A percentile compares a stretch with the other conserved stretches of the same genome.
Evolutionary conservation across 2,888 invertebrate species (phyloP).

Genomic region (Megaustenia siamemsis): DNA sequence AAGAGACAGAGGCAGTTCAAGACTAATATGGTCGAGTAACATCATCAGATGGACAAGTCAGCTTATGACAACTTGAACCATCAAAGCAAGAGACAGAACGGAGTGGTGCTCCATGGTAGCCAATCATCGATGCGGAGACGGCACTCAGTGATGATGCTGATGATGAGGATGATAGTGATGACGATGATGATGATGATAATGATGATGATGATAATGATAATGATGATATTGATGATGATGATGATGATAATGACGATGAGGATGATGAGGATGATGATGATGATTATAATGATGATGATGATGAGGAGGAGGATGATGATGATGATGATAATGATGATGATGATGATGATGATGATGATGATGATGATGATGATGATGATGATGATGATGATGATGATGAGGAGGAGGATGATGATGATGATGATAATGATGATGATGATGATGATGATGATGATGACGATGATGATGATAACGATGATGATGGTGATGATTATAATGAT

Average conservation of each 20-base stretch:
- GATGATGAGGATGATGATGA: background rate
- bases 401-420: slow-evolving; percentile 14
- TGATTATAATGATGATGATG: background rate
- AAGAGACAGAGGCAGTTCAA: no score
- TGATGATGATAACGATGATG: no score
- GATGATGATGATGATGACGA: slow-evolving; percentile 32
- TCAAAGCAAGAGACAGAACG: no score
- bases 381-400: slow-evolving; percentile 36
- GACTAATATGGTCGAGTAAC: no score
- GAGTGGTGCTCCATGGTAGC: no score
- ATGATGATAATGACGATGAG: background rate
- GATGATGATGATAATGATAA: background rate
- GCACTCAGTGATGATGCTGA: background rate
- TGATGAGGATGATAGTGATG: background rate
- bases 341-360: slow-evolving; percentile 21
- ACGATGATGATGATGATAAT: background rate
- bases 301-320: background rate
- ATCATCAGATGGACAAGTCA: no score
- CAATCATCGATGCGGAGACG: no score
- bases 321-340: slow-evolving; percentile 20
- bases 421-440: slow-evolving; percentile 27
- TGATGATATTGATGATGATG: background rate
- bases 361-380: slow-evolving; percentile 27
- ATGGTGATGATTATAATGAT: background rate
- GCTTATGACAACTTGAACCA: no score